A percentile compares a stretch with the other conserved stretches of the same genome.
Conservation (phyloP, 2,113 vertebrate genomes). For the Pachyramphus minor region DNA sequence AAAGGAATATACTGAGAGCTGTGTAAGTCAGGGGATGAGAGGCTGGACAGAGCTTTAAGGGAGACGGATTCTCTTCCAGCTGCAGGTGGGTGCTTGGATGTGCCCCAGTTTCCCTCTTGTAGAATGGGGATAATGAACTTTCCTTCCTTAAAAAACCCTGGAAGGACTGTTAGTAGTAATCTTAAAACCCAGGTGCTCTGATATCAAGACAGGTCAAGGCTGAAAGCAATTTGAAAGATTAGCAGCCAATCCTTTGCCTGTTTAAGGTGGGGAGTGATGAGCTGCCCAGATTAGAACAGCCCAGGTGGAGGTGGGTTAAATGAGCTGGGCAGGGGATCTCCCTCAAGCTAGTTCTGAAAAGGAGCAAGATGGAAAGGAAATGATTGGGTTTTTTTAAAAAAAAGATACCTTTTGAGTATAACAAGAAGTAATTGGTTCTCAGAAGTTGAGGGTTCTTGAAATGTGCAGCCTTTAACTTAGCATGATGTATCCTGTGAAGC, state of each 20-base stretch:
- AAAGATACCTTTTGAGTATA: not conserved
- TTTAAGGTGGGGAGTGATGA: not conserved
- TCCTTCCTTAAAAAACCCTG: not conserved
- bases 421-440: not conserved
- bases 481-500: not conserved
- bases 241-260: not conserved
- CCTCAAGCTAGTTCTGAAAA: not conserved
- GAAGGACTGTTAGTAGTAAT: not conserved
- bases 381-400: not conserved
- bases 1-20: not conserved
- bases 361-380: not conserved
- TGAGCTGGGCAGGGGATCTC: not conserved
- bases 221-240: not conserved
- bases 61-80: not conserved
- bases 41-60: not conserved
- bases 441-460: not conserved
- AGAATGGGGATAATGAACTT: not conserved
- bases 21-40: fast-evolving
- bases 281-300: not conserved
- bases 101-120: not conserved
- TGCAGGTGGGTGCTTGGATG: not conserved
- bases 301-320: not conserved
- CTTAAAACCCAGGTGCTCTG: not conserved
- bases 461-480: not conserved
- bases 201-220: not conserved